Conservation (phyloP, 2,888 invertebrate species). For the Sabellastarte sp. region DNA sequence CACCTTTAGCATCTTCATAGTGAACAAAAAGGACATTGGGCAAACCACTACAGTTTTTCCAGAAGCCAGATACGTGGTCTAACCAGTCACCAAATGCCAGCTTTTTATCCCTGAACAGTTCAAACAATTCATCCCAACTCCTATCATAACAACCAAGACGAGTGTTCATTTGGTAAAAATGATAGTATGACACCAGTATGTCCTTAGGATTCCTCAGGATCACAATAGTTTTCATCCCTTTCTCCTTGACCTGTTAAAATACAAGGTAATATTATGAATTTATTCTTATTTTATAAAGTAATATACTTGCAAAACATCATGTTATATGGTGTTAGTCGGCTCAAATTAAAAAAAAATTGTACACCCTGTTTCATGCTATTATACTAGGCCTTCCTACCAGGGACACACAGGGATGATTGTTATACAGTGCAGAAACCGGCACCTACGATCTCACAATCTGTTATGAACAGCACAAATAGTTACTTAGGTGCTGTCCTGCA, state of each 20-base stretch:
- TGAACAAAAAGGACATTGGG: not conserved
- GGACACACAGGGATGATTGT: too few species aligned
- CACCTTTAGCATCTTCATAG: not conserved
- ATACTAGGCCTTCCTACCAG: too few species aligned
- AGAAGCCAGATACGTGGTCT: not conserved
- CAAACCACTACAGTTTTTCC: not conserved
- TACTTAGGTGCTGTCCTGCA: too few species aligned
- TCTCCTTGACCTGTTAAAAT: not conserved
- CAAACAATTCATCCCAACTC: conserved; percentile 2
- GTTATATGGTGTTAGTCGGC: too few species aligned
- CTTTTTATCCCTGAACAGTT: not conserved
- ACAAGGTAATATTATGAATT: too few species aligned
- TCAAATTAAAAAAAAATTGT: too few species aligned
- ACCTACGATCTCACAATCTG: too few species aligned
- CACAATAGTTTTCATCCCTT: not conserved
- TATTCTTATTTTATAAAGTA: too few species aligned
- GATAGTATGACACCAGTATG: not conserved
- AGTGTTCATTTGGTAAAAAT: not conserved
- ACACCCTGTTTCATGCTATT: too few species aligned
- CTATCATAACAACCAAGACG: not conserved
- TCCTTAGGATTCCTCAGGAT: conserved; percentile 1
- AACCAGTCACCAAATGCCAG: conserved; percentile 1
- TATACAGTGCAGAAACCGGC: too few species aligned
- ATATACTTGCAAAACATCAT: too few species aligned
- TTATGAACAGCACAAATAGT: too few species aligned